Conservation (phyloP, 2,797 vertebrate genomes). For the Furcifer pardalis region DNA sequence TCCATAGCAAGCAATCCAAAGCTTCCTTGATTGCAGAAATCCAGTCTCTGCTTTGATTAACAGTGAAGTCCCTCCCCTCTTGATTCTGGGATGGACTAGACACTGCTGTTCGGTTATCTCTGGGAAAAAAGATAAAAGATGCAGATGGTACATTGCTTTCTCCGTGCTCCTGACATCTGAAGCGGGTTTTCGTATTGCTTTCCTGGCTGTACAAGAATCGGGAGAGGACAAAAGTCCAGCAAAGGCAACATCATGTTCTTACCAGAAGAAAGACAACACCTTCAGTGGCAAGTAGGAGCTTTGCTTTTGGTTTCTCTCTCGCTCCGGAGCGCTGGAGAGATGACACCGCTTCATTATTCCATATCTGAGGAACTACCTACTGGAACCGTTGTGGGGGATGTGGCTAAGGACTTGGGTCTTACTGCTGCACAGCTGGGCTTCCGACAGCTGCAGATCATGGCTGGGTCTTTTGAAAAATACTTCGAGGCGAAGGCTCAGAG, state of each 20-base stretch:
- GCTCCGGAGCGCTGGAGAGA: neutral
- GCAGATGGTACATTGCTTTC: neutral
- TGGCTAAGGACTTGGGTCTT: conserved; percentile 78
- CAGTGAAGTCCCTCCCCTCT: conserved; percentile 18
- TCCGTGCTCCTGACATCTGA: neutral
- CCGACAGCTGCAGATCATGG: conserved; percentile 74
- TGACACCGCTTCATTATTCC: conserved; percentile 77
- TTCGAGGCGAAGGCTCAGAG: conserved; percentile 71
- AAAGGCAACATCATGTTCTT: neutral
- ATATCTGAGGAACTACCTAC: conserved; percentile 55
- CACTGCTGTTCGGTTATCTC: neutral
- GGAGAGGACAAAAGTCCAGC: neutral
- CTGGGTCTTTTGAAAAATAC: conserved; percentile 72
- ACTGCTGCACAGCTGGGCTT: conserved; percentile 66
- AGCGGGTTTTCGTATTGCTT: neutral
- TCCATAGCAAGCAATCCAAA: neutral
- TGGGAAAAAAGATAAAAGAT: neutral
- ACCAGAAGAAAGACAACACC: conserved; percentile 59
- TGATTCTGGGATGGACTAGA: neutral
- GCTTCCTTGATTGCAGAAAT: neutral
- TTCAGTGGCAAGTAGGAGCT: conserved; percentile 69
- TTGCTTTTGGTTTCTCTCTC: neutral
- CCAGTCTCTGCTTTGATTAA: conserved; percentile 28
- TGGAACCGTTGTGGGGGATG: conserved; percentile 80
- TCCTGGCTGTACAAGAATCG: neutral